Base-by-base conservation (phyloP, 2,797 vertebrate genomes). In the Tragopan temminckii region DNA sequence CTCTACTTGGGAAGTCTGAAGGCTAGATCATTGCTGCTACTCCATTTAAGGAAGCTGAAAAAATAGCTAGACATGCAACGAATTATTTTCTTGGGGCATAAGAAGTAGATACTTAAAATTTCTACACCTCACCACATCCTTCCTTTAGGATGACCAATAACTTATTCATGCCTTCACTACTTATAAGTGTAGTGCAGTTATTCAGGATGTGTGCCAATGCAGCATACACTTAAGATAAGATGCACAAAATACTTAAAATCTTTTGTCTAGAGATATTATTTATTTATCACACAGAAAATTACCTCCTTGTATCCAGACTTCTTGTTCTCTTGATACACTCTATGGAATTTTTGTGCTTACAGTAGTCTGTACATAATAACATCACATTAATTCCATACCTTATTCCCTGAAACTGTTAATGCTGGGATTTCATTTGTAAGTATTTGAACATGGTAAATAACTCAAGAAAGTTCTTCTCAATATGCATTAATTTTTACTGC, bases 401-500 rank as follows among this genome's bases (percentile, higher is more conserved):
- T 70, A 81, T 84, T 72, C 61, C 80, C 77, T 93, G 80, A 81
- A 90, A 57, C 36, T 76, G 43, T 67, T 88, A 64, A 15, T 83
- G 57, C 83, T 92, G 36, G 40, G 66, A 80, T 80, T 88, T 80
- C 0, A 3, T 77, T 77, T 85, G 64, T 64, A 77, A 89, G 63
- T 66, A 85, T 83, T 80, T 76, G 76, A 92, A 81, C 42, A 53
- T 11, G 70, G 79, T 78, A 93, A 95, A 91, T 83, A 77, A 88
- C 68, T 85, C 75, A 62, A 50, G 70, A 59, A 68, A 66, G 43
- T 66, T 72, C 90, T 85, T 83, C 66, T 90, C 93, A 88, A 78
- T 42, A 38, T 43, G 55, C 70, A 86, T 95, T 94, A 96, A 82
- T 88, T 53, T 91, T 89, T 78, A 94, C 64, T 40, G 55, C 59